Conservation (phyloP, 2,888 invertebrate genomes). For the Ormyrus pomaceus region DNA sequence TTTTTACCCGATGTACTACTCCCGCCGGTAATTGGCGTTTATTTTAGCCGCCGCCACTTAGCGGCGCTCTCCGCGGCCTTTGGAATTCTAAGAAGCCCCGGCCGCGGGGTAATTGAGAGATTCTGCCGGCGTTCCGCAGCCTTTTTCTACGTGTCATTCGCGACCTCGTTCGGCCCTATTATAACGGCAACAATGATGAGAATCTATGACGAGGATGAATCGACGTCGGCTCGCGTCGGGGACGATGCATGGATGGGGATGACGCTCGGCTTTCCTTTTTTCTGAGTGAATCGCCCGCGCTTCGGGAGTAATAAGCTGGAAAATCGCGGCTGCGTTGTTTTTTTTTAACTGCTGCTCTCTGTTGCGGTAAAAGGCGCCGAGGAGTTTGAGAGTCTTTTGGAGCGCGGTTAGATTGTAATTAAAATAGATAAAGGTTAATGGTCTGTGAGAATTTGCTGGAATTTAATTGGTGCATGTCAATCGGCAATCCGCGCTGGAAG, state of each 20-base stretch:
- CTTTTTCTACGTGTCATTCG: slow-evolving; percentile 17
- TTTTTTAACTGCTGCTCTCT: neutral
- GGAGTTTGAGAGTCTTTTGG: neutral
- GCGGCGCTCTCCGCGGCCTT: neutral
- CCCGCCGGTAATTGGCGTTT: slow-evolving; percentile 8
- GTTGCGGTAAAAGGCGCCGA: neutral
- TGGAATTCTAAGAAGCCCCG: slow-evolving; percentile 15
- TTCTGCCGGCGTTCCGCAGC: slow-evolving; percentile 15
- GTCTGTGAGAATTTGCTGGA: too few species aligned
- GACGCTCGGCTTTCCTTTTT: slow-evolving; percentile 5
- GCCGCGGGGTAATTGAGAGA: slow-evolving; percentile 10
- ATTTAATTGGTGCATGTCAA: too few species aligned
- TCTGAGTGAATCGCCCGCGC: neutral
- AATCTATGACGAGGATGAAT: slow-evolving; percentile 40
- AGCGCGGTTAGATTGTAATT: too few species aligned
- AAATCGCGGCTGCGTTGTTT: slow-evolving; percentile 6
- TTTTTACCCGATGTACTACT: neutral
- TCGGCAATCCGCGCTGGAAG: too few species aligned
- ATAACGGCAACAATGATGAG: slow-evolving; percentile 47
- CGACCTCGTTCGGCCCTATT: slow-evolving; percentile 36
- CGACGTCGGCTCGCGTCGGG: slow-evolving; percentile 8
- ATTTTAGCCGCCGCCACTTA: slow-evolving; percentile 1
- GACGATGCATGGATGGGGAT: too few species aligned
- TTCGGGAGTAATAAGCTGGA: slow-evolving; percentile 1
- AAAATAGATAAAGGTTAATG: too few species aligned